Percentiles rank a stretch among this genome's conserved stretches.
phyloP scores from a whole-genome alignment of 2,888 invertebrate genomes.

The Campoplex nolae region DNA sequence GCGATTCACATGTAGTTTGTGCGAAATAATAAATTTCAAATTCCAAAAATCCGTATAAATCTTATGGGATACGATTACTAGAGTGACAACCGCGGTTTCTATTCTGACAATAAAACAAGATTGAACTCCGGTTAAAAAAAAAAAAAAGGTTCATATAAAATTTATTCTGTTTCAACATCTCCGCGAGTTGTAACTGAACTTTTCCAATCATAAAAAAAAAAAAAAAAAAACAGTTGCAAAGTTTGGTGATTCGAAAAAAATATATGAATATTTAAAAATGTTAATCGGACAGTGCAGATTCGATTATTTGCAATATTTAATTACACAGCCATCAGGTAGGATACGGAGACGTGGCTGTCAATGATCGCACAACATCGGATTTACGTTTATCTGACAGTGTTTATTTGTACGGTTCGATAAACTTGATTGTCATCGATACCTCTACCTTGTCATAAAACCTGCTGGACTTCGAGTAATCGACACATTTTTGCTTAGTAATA shows the following conservation, averaged over 20 bases:
- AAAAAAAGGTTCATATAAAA: neutral
- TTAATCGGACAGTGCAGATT: neutral
- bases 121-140: neutral
- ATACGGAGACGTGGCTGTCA: neutral
- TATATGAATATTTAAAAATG: neutral
- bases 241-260: neutral
- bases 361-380: neutral
- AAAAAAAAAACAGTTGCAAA: neutral
- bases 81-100: neutral
- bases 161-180: neutral
- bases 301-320: neutral
- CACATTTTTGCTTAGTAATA: neutral
- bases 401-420: neutral
- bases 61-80: neutral
- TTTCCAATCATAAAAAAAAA: neutral
- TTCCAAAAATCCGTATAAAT: conserved; percentile 46
- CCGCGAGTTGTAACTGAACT: neutral
- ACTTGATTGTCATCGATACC: neutral
- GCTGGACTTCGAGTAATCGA: neutral
- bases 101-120: neutral
- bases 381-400: neutral
- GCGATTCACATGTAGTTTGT: neutral
- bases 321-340: neutral
- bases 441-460: too few species aligned
- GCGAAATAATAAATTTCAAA: conserved; percentile 31